phyloP scores from a whole-genome alignment of 2,888 invertebrate genomes.

The Rotaria magnacalcarata region DNA sequence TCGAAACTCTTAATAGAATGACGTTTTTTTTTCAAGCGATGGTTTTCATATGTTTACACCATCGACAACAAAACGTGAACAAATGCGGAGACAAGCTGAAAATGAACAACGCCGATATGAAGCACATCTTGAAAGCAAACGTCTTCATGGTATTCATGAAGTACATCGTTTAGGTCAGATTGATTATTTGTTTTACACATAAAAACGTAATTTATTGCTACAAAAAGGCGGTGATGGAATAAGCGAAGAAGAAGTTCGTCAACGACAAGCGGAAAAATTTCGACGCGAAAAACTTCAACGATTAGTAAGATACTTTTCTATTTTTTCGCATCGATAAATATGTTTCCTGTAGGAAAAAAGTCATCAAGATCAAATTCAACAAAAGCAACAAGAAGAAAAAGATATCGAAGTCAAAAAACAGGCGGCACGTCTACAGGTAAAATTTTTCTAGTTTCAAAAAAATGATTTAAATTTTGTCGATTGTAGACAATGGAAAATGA shows the following conservation, averaged over 20 bases:
- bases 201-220: not conserved
- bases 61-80: not conserved
- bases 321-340: not conserved
- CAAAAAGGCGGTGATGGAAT: not conserved
- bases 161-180: not conserved
- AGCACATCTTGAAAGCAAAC: not conserved
- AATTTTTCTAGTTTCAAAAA: no score
- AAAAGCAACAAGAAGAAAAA: not conserved
- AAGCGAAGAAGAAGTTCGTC: not conserved
- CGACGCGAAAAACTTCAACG: not conserved
- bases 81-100: not conserved
- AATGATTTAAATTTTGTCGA: no score
- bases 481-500: no score
- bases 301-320: not conserved
- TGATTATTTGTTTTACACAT: not conserved
- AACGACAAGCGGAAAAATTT: not conserved
- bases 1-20: no score
- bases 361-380: not conserved
- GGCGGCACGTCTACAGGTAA: not conserved
- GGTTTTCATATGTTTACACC: constrained; percentile 7
- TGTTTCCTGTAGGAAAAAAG: not conserved
- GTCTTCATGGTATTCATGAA: not conserved
- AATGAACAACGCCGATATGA: not conserved
- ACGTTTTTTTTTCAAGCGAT: not conserved
- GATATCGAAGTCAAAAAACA: not conserved